These are phyloP conservation scores for Cyclopterus lumpus DNA, from an alignment of 2,797 vertebrate species.

Conservation along the genomic window DNA sequence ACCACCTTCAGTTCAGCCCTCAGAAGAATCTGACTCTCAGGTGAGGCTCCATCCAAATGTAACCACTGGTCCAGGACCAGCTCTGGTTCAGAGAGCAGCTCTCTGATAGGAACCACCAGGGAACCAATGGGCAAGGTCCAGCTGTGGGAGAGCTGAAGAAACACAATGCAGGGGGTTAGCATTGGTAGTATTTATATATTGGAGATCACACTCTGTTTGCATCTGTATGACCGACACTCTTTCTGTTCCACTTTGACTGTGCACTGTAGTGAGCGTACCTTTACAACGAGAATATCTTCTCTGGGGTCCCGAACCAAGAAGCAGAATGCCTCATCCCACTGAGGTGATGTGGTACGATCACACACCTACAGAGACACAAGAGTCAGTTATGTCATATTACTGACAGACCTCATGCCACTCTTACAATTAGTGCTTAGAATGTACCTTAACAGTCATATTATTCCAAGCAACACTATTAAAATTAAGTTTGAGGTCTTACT, in stretches of 20 bases:
- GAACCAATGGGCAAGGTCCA: constrained; percentile 85
- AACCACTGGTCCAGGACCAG: constrained; percentile 91
- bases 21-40: constrained; percentile 88
- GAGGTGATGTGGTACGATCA: constrained; percentile 83
- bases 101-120: constrained; percentile 86
- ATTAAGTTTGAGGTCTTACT: constrained; percentile 72
- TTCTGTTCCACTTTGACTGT: background rate
- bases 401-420: background rate
- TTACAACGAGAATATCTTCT: constrained; percentile 85
- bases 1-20: constrained; percentile 89
- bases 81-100: constrained; percentile 85
- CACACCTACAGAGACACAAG: constrained; percentile 78
- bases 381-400: background rate
- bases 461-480: background rate
- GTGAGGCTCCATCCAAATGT: constrained; percentile 81
- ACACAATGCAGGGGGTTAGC: constrained; percentile 3
- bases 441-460: background rate
- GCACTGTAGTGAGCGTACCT: constrained; percentile 76
- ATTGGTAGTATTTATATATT: background rate
- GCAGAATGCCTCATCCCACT: constrained; percentile 91
- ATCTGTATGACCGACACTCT: background rate
- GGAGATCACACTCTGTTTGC: background rate
- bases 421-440: background rate
- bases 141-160: constrained; percentile 80
- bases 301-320: constrained; percentile 88